These are phyloP conservation scores for Illadopsis cleaveri DNA, from an alignment of 2,113 vertebrate genomes.

Conservation along the genomic window DNA sequence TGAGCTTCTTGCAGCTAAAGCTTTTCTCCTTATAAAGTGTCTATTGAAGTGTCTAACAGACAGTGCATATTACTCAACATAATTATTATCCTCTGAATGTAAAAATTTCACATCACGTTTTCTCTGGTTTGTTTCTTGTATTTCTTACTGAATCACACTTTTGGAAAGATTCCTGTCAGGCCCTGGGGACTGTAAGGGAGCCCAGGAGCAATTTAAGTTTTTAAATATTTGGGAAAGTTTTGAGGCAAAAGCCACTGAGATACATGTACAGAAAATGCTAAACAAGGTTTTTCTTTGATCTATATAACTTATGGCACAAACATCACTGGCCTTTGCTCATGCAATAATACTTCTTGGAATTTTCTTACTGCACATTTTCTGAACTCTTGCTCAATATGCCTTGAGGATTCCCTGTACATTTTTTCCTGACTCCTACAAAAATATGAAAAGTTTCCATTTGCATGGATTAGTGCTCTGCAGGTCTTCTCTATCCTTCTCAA, in stretches of 20 bases:
- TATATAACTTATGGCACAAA: not conserved
- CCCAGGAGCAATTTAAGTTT: not conserved
- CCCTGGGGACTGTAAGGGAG: not conserved
- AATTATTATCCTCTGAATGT: conserved; percentile 7
- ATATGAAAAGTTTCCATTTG: not conserved
- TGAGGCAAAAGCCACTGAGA: not conserved
- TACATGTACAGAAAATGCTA: not conserved
- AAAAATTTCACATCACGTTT: not conserved
- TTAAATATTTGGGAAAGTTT: not conserved
- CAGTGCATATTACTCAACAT: not conserved
- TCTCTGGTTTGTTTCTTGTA: not conserved
- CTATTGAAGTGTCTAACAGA: not conserved
- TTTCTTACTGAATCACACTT: not conserved
- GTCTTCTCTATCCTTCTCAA: not conserved
- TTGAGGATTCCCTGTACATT: not conserved
- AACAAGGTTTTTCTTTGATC: not conserved
- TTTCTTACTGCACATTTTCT: not conserved
- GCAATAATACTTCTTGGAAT: not conserved
- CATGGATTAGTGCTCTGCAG: not conserved
- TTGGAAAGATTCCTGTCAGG: not conserved
- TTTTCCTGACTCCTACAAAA: not conserved
- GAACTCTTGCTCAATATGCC: not conserved
- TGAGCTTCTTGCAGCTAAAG: conserved; percentile 1
- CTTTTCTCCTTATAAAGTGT: not conserved
- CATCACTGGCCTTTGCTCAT: not conserved